Base-by-base conservation (phyloP, 2,797 vertebrate species). In the Knipowitschia caucasica region DNA sequence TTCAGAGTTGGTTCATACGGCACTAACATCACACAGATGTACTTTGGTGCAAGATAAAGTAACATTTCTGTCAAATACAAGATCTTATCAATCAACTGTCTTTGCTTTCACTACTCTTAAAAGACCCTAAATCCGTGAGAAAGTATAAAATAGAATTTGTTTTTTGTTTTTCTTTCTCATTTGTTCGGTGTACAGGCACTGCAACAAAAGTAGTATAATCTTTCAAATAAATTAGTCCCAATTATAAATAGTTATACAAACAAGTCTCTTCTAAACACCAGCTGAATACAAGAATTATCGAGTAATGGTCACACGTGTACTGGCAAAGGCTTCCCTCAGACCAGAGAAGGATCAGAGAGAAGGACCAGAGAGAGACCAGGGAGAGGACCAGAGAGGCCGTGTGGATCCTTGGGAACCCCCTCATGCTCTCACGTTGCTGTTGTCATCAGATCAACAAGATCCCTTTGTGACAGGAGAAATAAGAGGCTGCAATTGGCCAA, bases 391-490 rank as follows among this genome's bases (percentile, higher is more conserved):
- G 27, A 10, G 76, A 76, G 75, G 64, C 55, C 42, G 30, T 31
- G 54, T 53, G 27, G 61, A 62, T 49, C 60, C 58, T 38, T 58
- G 65, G 78, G 68, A 60, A 69, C 10, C 45, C 27, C 31, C 15
- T 1, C 45, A 9, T 42, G 64, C 57, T 62, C 57, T 62, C 39
- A 71, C 67, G 77, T 55, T 43, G 62, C 83, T 83, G 82, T 86
- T 85, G 86, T 86, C 84, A 81, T 85, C 85, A 88, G 39, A 89
- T 88, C 78, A 56, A 67, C 70, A 64, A 43, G 68, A 88, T 89
- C 81, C 83, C 84, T 64, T 44, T 79, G 79, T 82, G 83, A 81
- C 85, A 86, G 81, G 60, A 64, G 83, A 89, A 86, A 83, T 66
- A 64, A 44, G 75, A 83, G 79, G 78, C 12, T 66, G 74, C 64